A percentile compares a stretch with the other conserved stretches of the same genome.
These are phyloP conservation scores for Dryocosmus kuriphilus DNA, from an alignment of 2,888 invertebrate genomes.

Conservation along the genomic window DNA sequence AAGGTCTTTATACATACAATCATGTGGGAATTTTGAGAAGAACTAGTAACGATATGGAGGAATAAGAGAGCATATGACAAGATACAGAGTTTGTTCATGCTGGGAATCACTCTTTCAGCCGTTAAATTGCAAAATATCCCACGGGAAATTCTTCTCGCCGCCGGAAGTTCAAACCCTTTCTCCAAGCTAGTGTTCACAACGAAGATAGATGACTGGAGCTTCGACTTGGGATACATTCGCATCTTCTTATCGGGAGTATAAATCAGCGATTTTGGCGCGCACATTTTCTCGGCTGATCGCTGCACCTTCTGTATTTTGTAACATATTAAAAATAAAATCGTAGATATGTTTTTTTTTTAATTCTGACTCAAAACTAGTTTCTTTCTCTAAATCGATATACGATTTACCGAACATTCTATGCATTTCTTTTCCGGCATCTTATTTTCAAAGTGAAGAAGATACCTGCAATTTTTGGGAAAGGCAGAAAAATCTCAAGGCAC, in stretches of 20 bases:
- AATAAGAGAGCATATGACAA: conserved; percentile 29
- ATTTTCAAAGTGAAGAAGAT: no score
- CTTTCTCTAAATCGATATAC: background rate
- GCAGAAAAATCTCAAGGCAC: no score
- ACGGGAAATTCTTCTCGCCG: conserved; percentile 66
- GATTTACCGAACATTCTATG: no score
- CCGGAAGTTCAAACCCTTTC: conserved; percentile 57
- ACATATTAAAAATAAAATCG: background rate
- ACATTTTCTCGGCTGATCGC: conserved; percentile 41
- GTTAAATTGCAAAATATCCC: conserved; percentile 70
- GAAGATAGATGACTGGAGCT: conserved; percentile 61
- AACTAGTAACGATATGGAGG: conserved; percentile 12
- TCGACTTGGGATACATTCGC: conserved; percentile 44
- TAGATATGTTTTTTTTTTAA: background rate
- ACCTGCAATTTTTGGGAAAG: no score
- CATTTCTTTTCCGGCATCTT: no score
- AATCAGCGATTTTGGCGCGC: conserved; percentile 57
- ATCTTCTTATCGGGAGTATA: conserved; percentile 61
- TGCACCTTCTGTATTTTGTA: background rate
- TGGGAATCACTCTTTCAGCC: conserved; percentile 53
- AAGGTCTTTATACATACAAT: background rate
- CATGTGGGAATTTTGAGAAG: background rate
- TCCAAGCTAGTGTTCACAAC: conserved; percentile 49
- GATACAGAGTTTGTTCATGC: conserved; percentile 24
- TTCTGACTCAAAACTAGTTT: background rate